Percentiles rank a stretch among this genome's conserved stretches.
phyloP scores from a whole-genome alignment of 2,797 vertebrate species.

The Myotis myotis region DNA sequence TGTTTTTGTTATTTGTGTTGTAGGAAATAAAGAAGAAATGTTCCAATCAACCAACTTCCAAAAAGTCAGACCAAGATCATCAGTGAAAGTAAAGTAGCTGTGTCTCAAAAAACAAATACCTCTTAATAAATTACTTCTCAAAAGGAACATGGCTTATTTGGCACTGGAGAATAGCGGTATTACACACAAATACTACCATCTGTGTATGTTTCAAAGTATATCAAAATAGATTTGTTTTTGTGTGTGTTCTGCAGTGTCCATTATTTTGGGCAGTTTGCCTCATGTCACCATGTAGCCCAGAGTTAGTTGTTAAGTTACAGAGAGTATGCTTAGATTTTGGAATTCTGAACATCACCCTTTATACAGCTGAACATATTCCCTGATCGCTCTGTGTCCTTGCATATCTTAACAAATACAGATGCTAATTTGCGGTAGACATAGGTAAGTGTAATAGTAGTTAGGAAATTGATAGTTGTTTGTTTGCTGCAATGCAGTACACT shows the following conservation, averaged over 20 bases:
- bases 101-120: not conserved
- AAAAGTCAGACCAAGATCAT: slow-evolving; percentile 30
- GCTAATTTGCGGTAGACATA: slow-evolving; percentile 8
- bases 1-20: not conserved
- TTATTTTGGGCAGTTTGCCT: not conserved
- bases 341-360: slow-evolving; percentile 45
- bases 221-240: not conserved
- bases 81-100: not conserved
- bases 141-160: slow-evolving; percentile 17
- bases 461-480: not conserved
- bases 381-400: not conserved
- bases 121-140: slow-evolving; percentile 21
- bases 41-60: slow-evolving; percentile 25
- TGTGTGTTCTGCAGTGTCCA: not conserved
- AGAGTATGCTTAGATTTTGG: slow-evolving; percentile 24
- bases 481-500: not conserved
- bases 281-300: not conserved
- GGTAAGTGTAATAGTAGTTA: not conserved
- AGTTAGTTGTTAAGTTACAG: slow-evolving; percentile 1
- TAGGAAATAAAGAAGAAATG: not conserved
- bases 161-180: not conserved
- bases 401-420: slow-evolving; percentile 17
- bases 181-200: not conserved
- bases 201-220: not conserved
- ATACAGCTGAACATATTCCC: not conserved